Base-by-base conservation (phyloP, 2,113 vertebrate species). In the Todiramphus chloris region DNA sequence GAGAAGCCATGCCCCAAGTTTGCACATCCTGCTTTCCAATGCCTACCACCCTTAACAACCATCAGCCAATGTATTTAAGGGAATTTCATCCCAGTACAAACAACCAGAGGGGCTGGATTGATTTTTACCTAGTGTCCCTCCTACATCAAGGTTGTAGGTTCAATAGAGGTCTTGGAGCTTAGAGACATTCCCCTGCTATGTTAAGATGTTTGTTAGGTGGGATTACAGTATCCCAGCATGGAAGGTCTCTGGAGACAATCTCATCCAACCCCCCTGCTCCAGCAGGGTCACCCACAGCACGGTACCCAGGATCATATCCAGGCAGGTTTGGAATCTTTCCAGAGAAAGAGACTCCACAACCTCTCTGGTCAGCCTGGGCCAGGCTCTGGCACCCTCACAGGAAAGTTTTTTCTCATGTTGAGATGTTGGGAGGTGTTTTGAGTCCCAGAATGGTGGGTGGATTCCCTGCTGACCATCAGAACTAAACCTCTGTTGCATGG, bases 341-440 rank as follows among this genome's bases (percentile, higher is more conserved):
- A 51, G 50, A 51, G 24, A 51, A 51, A 23, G 23, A 51, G 50
- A 51, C 50, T 51, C 50, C 24, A 13, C 21, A 51, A 7, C 50
- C 24, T 51, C 50, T 51, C 50, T 25, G 50, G 24, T 24, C 24
- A 51, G 50, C 50, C 50, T 51, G 21, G 50, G 23, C 23, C 50
- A 51, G 50, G 50, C 20, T 48, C 48, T 48, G 48, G 21, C 48
- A 48, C 5, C 20, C 48, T 48, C 10, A 48, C 21, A 23, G 48
- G 20, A 23, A 48, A 21, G 20, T 21, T 48, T 48, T 21, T 48
- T 21, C 48, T 48, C 9, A 3, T 0, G 0, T 46, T 46, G 60
- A 14, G 43, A 23, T 28, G 9, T 9, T 39, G 60, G 41, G 60
- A 58, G 23, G 28, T 66, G 41, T 21, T 75, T 66, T 39, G 28